A percentile compares a stretch with the other conserved stretches of the same genome.
phyloP scores from a whole-genome alignment of 1,140 invertebrate genomes.

The Atta cephalotes region DNA sequence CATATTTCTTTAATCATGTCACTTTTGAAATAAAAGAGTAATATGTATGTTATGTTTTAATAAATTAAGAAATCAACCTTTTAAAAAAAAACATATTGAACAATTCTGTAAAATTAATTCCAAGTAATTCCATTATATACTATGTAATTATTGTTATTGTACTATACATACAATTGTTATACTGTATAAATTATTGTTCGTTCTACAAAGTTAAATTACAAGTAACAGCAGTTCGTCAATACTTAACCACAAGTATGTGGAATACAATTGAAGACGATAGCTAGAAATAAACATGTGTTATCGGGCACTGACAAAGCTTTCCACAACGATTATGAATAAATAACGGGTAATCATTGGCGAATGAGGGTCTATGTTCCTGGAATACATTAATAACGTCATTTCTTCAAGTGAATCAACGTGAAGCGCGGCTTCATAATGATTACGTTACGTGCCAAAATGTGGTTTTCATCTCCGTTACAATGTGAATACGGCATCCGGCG shows the following conservation, averaged over 20 bases:
- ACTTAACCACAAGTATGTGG: slow-evolving; percentile 12
- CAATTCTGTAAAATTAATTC: too few relatives aligned
- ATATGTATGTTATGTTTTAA: not conserved
- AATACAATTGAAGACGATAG: slow-evolving; percentile 7
- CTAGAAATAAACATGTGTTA: slow-evolving; percentile 70
- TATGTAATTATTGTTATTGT: too few relatives aligned
- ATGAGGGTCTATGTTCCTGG: slow-evolving; percentile 79
- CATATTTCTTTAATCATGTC: too few relatives aligned
- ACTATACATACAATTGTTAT: not conserved
- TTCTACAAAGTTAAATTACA: not conserved
- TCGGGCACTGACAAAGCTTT: slow-evolving; percentile 74
- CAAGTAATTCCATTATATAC: too few relatives aligned
- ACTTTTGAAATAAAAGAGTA: not conserved
- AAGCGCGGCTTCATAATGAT: slow-evolving; percentile 66
- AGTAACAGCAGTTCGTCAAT: not conserved
- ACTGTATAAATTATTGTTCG: not conserved
- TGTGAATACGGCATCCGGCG: slow-evolving; percentile 8
- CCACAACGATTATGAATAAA: slow-evolving; percentile 77
- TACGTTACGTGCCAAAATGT: slow-evolving; percentile 79
- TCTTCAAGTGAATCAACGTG: slow-evolving; percentile 65
- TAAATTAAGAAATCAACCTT: not conserved
- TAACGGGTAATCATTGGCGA: slow-evolving; percentile 79
- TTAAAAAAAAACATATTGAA: not conserved
- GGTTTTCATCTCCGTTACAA: slow-evolving; percentile 61
- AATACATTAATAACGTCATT: slow-evolving; percentile 81